phyloP scores from a whole-genome alignment of 1,140 invertebrate genomes.

The Brachionus rotundiformis region DNA sequence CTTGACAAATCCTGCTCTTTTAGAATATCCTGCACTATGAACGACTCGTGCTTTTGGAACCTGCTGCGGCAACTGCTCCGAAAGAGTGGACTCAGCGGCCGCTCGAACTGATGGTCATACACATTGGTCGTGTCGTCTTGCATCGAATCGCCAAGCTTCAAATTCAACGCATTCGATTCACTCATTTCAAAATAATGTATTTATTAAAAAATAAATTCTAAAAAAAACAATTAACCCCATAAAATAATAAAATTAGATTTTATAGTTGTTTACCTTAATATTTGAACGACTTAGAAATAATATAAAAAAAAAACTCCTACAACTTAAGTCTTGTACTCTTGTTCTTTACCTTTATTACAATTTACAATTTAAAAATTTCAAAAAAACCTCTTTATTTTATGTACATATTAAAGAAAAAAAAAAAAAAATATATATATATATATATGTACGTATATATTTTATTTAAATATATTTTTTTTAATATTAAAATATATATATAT shows the following conservation, averaged over 20 bases:
- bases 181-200: neutral
- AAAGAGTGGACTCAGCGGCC: neutral
- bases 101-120: conserved; percentile 12
- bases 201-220: neutral
- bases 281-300: neutral
- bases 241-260: conserved; percentile 13
- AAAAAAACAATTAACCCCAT: conserved; percentile 15
- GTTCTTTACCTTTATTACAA: conserved; percentile 10
- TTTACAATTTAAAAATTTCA: neutral
- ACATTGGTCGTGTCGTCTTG: neutral
- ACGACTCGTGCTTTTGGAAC: neutral
- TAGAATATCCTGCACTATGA: conserved; percentile 69
- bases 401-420: too few relatives aligned
- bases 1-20: conserved; percentile 81
- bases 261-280: conserved; percentile 20
- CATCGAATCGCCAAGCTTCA: neutral
- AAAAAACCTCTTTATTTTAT: neutral
- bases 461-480: neutral
- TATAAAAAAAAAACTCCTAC: neutral
- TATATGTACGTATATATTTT: neutral
- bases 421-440: neutral
- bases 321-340: conserved; percentile 1
- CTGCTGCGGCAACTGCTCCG: neutral
- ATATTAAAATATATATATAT: too few relatives aligned
- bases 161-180: conserved; percentile 3